These are phyloP conservation scores for Thunnus albacares DNA, from an alignment of 2,797 vertebrate genomes.

Conservation along the genomic window DNA sequence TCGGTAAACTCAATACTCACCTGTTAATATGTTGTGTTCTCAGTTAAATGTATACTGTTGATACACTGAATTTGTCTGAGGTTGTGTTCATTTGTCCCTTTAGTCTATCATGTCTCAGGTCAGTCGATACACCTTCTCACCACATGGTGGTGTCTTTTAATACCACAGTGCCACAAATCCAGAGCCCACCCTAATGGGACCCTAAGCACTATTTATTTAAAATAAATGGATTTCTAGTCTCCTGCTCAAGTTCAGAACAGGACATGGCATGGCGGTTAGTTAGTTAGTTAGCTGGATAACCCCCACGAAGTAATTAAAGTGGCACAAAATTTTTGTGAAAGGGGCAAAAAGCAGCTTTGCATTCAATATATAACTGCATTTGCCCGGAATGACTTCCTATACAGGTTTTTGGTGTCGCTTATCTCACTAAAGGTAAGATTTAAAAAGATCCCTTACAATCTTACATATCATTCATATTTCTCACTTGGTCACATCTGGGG, in stretches of 20 bases:
- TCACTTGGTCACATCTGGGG: not conserved
- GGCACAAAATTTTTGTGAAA: not conserved
- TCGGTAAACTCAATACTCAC: not conserved
- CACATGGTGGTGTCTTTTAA: conserved; percentile 52
- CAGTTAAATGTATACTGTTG: not conserved
- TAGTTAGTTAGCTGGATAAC: not conserved
- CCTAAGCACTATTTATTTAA: not conserved
- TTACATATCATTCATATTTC: not conserved
- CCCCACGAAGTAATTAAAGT: not conserved
- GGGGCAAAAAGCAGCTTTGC: not conserved
- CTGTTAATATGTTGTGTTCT: not conserved
- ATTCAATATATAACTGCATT: not conserved
- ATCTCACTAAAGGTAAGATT: not conserved
- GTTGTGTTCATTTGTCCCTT: not conserved
- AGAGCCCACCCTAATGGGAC: not conserved
- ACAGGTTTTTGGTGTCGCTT: not conserved
- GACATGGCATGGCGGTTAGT: not conserved
- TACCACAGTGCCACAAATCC: not conserved
- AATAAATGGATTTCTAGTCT: not conserved
- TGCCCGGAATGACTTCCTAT: not conserved
- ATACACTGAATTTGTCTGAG: not conserved
- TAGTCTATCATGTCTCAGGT: not conserved
- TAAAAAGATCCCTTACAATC: not conserved
- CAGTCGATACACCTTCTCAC: conserved; percentile 4
- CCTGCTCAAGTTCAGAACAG: not conserved